phyloP scores from a whole-genome alignment of 2,113 vertebrate species.

The Cervus canadensis region DNA sequence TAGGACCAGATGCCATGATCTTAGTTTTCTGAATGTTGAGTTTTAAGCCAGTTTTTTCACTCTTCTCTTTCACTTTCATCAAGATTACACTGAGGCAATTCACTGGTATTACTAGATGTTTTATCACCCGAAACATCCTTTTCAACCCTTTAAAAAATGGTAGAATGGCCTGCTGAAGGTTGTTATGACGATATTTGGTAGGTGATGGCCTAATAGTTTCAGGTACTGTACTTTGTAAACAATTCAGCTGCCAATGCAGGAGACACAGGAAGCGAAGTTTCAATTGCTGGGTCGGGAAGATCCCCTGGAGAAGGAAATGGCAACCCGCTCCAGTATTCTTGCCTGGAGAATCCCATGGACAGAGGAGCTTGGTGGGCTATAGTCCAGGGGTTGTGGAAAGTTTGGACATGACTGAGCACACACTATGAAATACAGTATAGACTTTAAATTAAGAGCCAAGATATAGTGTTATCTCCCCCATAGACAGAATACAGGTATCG shows the following conservation, averaged over 20 bases:
- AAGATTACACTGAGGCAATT: background rate
- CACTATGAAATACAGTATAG: background rate
- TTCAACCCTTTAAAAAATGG: background rate
- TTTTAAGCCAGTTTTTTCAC: background rate
- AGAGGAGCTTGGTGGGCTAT: background rate
- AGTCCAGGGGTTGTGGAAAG: background rate
- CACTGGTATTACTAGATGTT: background rate
- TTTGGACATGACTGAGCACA: background rate
- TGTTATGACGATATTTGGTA: background rate
- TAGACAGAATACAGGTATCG: background rate
- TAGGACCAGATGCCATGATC: background rate
- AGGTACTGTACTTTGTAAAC: background rate
- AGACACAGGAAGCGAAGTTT: background rate
- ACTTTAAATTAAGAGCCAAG: background rate
- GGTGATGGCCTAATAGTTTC: background rate
- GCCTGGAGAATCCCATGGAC: background rate
- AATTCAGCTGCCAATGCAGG: background rate
- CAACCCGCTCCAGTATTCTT: background rate
- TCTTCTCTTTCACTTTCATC: background rate
- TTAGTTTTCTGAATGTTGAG: background rate
- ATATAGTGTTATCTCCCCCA: background rate
- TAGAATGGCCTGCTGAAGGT: background rate
- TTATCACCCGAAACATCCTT: background rate
- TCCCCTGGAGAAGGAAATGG: background rate
- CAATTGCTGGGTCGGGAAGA: background rate